Base-by-base conservation (phyloP, 2,113 vertebrate species). In the Electrona antarctica region DNA sequence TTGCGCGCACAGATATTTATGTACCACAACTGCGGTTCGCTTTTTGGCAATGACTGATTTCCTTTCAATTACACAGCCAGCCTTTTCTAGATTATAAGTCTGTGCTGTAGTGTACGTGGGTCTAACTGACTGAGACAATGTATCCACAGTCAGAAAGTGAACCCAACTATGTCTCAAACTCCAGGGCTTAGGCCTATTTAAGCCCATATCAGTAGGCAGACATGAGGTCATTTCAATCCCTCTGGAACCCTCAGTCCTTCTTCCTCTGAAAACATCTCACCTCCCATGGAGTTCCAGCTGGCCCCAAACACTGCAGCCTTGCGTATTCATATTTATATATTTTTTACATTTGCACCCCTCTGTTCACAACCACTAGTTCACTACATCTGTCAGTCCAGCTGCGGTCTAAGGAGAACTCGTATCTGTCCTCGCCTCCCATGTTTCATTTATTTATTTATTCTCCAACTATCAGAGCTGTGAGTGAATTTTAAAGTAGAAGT, bases 201-300 rank as follows among this genome's bases (percentile, higher is more conserved):
- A 58, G 41, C 71, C 75, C 12, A 14, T 77, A 70, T 83, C 76
- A 78, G 59, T 45, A 15, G 15, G 78, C 88, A 90, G 85, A 87
- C 63, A 73, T 74, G 65, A 86, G 87, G 92, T 91, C 95, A 94
- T 92, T 94, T 89, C 89, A 87, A 91, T 90, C 82, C 90, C 83
- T 88, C 50, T 80, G 86, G 88, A 59, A 60, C 71, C 75, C 21
- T 3, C 64, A 63, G 88, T 86, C 82, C 62, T 62, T 58, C 75
- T 77, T 71, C 84, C 81, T 73, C 80, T 7, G 78, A 80, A 90
- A 85, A 82, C 79, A 78, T 79, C 82, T 86, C 73, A 66, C 83
- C 85, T 92, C 88, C 88, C 69, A 67, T 62, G 29, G 85, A 91
- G 84, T 75, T 89, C 63, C 81, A 86, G 68, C 11, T 71, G 74